phyloP scores from a whole-genome alignment of 2,113 vertebrate genomes.

The Hoplias malabaricus region DNA sequence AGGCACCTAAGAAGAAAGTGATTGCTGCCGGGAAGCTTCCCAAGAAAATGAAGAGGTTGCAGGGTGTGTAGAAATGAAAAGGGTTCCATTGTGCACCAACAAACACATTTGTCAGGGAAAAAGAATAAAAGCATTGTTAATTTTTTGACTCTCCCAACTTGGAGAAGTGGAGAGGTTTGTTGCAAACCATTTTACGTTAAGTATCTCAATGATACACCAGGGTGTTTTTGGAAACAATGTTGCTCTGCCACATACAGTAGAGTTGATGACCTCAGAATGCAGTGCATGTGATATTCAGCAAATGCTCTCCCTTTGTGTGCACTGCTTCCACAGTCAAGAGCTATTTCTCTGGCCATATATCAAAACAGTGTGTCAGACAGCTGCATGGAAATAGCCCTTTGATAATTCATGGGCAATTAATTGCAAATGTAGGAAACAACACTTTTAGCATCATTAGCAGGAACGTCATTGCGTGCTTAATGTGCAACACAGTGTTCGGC shows the following conservation, averaged over 20 bases:
- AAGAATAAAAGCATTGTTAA: not conserved
- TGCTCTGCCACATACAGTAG: not conserved
- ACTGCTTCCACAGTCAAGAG: not conserved
- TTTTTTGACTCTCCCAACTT: not conserved
- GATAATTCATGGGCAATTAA: constrained; percentile 53
- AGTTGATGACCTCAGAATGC: not conserved
- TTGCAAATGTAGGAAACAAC: constrained; percentile 47
- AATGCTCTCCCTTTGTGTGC: not conserved
- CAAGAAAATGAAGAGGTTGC: constrained; percentile 4
- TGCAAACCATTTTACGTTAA: not conserved
- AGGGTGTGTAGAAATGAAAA: constrained; percentile 12
- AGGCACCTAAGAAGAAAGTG: constrained; percentile 64
- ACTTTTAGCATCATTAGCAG: constrained; percentile 59
- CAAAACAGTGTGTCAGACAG: constrained; percentile 58
- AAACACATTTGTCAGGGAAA: not conserved
- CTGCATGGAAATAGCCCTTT: constrained; percentile 48
- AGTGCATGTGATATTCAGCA: not conserved
- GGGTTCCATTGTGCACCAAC: not conserved
- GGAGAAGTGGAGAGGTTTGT: too few species aligned
- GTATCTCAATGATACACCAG: not conserved
- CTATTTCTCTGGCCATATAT: not conserved
- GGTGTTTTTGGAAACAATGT: not conserved
- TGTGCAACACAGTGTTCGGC: constrained; percentile 35
- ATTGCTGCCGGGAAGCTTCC: constrained; percentile 48
- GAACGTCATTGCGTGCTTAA: constrained; percentile 26